Conservation (phyloP, 2,113 vertebrate species). For the Benitochromis conjunctus region DNA sequence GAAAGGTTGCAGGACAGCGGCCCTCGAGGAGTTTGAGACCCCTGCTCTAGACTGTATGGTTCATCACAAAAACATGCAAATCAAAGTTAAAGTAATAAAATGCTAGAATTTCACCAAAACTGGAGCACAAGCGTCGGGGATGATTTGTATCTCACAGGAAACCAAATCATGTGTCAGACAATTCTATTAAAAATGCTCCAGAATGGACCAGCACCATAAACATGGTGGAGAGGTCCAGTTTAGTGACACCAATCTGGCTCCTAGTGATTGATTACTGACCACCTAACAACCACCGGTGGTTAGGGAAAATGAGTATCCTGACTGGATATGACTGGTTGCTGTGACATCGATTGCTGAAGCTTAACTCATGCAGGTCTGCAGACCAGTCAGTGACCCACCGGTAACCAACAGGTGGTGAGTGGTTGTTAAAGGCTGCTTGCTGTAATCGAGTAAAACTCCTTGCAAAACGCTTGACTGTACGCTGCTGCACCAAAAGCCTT, state of each 20-base stretch:
- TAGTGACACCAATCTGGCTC: background rate
- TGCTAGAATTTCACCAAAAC: background rate
- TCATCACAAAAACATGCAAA: no score
- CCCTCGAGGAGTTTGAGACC: no score
- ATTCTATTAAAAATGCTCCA: background rate
- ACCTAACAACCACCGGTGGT: background rate
- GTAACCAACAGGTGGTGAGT: background rate
- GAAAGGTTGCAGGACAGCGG: no score
- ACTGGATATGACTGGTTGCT: background rate
- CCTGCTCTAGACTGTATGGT: no score
- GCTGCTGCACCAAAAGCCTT: background rate
- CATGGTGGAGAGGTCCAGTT: background rate
- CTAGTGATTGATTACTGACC: background rate
- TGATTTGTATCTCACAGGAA: background rate
- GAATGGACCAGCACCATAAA: background rate
- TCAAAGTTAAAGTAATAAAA: background rate
- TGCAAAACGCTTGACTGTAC: background rate
- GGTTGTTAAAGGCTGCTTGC: background rate
- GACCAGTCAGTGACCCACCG: background rate
- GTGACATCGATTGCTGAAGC: background rate
- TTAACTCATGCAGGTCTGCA: background rate
- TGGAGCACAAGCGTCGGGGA: fast-evolving
- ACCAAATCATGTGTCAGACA: background rate
- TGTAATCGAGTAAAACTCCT: background rate
- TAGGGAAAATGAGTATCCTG: background rate